A percentile compares a stretch with the other conserved stretches of the same genome.
Evolutionary conservation across 2,888 invertebrate genomes (phyloP).

Genomic region (Loripinus fragilis): DNA sequence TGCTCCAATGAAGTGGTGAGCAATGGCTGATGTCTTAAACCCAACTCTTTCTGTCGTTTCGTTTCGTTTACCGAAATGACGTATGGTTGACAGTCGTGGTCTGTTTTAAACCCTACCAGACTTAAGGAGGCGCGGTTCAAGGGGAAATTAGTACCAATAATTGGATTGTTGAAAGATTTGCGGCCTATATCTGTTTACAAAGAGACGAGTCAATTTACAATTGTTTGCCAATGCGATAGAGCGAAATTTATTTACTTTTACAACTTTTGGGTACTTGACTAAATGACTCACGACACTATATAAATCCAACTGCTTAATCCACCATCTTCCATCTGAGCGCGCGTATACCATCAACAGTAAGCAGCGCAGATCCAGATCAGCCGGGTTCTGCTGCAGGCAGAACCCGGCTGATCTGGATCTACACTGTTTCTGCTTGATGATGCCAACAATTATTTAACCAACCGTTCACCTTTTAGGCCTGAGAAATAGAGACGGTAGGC

Average conservation of each 20-base stretch:
- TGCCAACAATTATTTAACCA: no score
- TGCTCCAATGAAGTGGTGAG: no score
- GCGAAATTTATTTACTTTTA: constrained; percentile 28
- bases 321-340: background rate
- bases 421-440: no score
- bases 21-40: background rate
- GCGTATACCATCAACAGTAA: no score
- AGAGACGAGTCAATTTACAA: constrained; percentile 39
- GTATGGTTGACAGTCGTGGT: background rate
- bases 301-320: background rate
- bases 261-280: constrained; percentile 44
- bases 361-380: no score
- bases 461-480: no score
- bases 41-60: no score
- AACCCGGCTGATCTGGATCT: no score
- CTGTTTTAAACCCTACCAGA: constrained; percentile 20
- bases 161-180: constrained; percentile 50
- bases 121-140: constrained; percentile 22
- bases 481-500: no score
- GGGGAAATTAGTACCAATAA: constrained; percentile 39
- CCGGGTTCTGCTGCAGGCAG: no score
- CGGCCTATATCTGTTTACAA: constrained; percentile 47
- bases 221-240: constrained; percentile 55
- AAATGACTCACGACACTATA: constrained; percentile 44
- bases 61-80: constrained; percentile 13